Evolutionary conservation across 2,888 invertebrate genomes (phyloP).

Genomic region (Pinctada fucata): DNA sequence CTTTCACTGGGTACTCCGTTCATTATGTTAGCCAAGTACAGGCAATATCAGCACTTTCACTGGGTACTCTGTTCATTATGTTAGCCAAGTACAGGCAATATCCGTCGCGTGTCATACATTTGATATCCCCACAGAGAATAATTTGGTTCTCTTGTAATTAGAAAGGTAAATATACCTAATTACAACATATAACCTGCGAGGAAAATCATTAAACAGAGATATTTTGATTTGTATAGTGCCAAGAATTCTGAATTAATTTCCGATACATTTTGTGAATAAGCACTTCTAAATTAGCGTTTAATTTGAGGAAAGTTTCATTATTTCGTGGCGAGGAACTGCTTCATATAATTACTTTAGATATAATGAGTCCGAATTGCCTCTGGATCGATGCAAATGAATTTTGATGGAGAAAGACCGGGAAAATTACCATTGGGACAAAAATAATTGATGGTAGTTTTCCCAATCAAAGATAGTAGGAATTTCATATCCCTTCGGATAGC

Average conservation of each 20-base stretch:
- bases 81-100: too few relatives aligned
- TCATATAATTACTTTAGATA: slow-evolving; percentile 32
- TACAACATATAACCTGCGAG: neutral
- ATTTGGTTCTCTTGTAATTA: too few relatives aligned
- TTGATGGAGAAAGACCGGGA: slow-evolving; percentile 33
- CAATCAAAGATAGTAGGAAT: slow-evolving; percentile 32
- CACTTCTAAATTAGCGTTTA: slow-evolving; percentile 28
- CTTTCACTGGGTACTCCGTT: too few relatives aligned
- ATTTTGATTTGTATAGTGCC: neutral
- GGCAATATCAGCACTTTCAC: too few relatives aligned
- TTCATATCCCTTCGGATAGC: slow-evolving; percentile 32
- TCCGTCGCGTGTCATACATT: too few relatives aligned
- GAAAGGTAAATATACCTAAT: neutral
- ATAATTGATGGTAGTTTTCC: slow-evolving; percentile 36
- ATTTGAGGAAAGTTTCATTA: slow-evolving; percentile 25
- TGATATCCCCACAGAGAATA: too few relatives aligned
- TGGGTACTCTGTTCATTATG: too few relatives aligned
- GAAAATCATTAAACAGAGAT: neutral
- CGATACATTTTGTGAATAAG: slow-evolving; percentile 18
- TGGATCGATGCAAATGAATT: slow-evolving; percentile 37
- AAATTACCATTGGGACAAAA: slow-evolving; percentile 37
- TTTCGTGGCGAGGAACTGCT: slow-evolving; percentile 24
- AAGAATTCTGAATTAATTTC: slow-evolving; percentile 23
- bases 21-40: too few relatives aligned
- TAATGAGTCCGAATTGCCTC: slow-evolving; percentile 31